Base-by-base conservation (phyloP, 2,113 vertebrate genomes). In the Oxyruncus cristatus region DNA sequence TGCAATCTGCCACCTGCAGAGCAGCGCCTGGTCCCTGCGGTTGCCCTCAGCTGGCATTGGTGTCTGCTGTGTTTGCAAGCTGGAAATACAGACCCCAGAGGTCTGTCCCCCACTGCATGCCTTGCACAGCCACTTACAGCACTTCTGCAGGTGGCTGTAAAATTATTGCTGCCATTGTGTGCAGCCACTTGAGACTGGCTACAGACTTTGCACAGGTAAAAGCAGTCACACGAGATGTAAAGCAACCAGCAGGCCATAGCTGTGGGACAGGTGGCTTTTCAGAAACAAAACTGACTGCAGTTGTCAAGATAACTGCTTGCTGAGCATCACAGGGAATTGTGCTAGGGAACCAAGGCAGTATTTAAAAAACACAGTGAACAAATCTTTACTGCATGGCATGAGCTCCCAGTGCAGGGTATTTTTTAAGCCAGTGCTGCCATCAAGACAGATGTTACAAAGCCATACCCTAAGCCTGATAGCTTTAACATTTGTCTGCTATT, bases 21-120 rank as follows among this genome's bases (percentile, higher is more conserved):
- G 66, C 26, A 33, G 52, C 1, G 2, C 26, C 16, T 6, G 46
- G 14, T 18, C 52, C 20, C 52, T 33, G 26, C 0, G 2, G 24
- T 2, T 6, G 5, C 47, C 50, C 41, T 39, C 19, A n/a, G 46
- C 47, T 32, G 46, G 37, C 50, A 24, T 32, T 6, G 3, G 42
- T 3, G 5, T n/a, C 56, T 35, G 46, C 41, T 0, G 0, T 12
- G n/a, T 16, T 37, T 23, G 37, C 23, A 26, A 49, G 23, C 61
- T 62, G 74, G 56, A 67, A 65, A 72, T 33, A 24, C 0, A 4
- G 39, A 58, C 5, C 8, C 26, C 47, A 2, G 13, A n/a, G 39
- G 14, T 4, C 46, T 56, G 42, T 8, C 37, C 58, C 10, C 11
- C n/a, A 2, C 47, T 2, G 2, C 2, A 6, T 1, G 2, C 46